Conservation (phyloP, 1,140 invertebrate species). For the Plectrocnemia conspersa region DNA sequence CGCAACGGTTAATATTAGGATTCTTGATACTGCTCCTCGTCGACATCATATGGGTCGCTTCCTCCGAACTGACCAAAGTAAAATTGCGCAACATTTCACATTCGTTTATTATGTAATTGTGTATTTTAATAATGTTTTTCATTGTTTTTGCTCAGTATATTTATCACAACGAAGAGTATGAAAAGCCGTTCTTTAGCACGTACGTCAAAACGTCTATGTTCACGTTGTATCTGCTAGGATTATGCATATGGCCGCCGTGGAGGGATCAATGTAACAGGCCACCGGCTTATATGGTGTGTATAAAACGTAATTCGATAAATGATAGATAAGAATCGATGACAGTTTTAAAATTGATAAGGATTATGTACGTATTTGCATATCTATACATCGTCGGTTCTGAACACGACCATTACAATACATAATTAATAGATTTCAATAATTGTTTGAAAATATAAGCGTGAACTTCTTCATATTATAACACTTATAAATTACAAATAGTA, state of each 20-base stretch:
- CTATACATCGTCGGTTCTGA: no score
- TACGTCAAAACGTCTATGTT: conserved; percentile 88
- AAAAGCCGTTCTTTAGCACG: conserved; percentile 86
- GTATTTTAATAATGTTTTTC: conserved; percentile 24
- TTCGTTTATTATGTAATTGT: conserved; percentile 3
- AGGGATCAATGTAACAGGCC: conserved; percentile 67
- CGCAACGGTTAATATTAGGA: conserved; percentile 71
- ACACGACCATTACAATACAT: no score
- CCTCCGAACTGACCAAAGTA: conserved; percentile 81
- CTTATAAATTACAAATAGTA: no score
- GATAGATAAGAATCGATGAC: no score
- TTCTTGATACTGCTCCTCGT: conserved; percentile 73
- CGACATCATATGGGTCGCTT: conserved; percentile 84
- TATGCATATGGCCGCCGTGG: conserved; percentile 80
- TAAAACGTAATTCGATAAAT: no score
- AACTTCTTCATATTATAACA: no score
- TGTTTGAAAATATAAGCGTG: no score
- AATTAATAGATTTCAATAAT: no score
- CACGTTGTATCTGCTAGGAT: conserved; percentile 74
- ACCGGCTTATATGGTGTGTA: conserved; percentile 63
- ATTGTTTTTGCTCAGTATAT: conserved; percentile 70
- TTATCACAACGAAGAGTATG: conserved; percentile 70
- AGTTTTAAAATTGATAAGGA: no score
- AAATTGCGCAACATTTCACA: conserved; percentile 16
- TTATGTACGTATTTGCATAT: no score